These are phyloP conservation scores for Notocelia uddmanniana DNA, from an alignment of 2,888 invertebrate genomes.

Conservation along the genomic window DNA sequence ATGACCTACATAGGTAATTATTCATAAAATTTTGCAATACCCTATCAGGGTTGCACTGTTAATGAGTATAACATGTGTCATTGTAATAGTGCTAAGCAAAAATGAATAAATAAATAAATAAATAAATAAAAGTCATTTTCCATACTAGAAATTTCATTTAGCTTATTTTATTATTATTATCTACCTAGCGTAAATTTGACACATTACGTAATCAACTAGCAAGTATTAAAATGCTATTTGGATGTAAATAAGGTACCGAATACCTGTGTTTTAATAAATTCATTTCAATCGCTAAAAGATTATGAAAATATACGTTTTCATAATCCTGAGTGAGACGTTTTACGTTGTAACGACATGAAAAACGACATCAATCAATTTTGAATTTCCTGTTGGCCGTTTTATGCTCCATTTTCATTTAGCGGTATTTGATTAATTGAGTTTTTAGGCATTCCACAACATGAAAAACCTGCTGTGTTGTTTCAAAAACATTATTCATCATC, in stretches of 20 bases:
- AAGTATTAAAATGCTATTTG: too few species aligned
- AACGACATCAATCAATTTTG: constrained; percentile 39
- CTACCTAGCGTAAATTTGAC: too few species aligned
- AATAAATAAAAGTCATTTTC: too few species aligned
- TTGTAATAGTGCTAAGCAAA: too few species aligned
- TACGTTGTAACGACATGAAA: constrained; percentile 36
- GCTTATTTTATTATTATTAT: too few species aligned
- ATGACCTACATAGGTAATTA: too few species aligned
- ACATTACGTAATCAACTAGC: too few species aligned
- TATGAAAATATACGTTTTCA: constrained; percentile 4
- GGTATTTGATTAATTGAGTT: constrained; percentile 40
- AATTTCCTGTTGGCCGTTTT: constrained; percentile 23
- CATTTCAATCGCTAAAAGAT: not conserved
- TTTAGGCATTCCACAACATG: constrained; percentile 24
- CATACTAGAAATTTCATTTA: too few species aligned
- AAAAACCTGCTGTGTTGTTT: not conserved
- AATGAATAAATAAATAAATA: too few species aligned
- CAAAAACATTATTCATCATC: not conserved
- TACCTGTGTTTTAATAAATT: not conserved
- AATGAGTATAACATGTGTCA: too few species aligned
- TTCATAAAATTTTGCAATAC: too few species aligned
- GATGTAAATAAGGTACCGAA: not conserved
- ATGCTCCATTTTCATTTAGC: constrained; percentile 30
- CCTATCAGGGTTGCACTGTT: too few species aligned
- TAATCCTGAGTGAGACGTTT: constrained; percentile 32